Percentiles rank a stretch among this genome's conserved stretches.
These are phyloP conservation scores for Campoplex nolae DNA, from an alignment of 2,888 invertebrate genomes.

Conservation along the genomic window DNA sequence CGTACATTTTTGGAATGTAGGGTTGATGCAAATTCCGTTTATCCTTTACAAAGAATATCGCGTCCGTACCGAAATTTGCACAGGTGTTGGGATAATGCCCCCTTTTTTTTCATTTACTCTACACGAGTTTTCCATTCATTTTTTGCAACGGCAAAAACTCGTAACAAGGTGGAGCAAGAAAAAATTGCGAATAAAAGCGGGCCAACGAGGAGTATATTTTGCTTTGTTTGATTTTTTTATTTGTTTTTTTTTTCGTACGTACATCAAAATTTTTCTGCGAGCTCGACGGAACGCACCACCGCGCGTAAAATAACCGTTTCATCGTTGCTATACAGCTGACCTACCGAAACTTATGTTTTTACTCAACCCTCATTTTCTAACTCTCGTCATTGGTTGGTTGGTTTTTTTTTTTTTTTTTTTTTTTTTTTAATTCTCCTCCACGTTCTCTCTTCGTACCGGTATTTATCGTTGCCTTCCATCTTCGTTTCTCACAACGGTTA, in stretches of 20 bases:
- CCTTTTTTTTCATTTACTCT: slow-evolving; percentile 10
- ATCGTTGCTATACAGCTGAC: slow-evolving; percentile 34
- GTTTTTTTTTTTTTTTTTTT: slow-evolving; percentile 31
- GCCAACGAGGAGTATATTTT: slow-evolving; percentile 35
- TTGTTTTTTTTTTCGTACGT: slow-evolving; percentile 72
- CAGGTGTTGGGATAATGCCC: not conserved
- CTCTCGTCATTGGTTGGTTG: slow-evolving; percentile 12
- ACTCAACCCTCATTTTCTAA: slow-evolving; percentile 47
- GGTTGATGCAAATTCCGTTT: slow-evolving; percentile 7
- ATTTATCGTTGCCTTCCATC: slow-evolving; percentile 51
- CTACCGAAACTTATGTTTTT: slow-evolving; percentile 59
- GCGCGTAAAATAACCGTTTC: slow-evolving; percentile 77
- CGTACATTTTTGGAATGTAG: not conserved
- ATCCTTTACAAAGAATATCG: not conserved
- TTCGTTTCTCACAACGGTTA: slow-evolving; percentile 54
- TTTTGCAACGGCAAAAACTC: slow-evolving; percentile 23
- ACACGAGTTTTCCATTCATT: slow-evolving; percentile 10
- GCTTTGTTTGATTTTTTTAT: slow-evolving; percentile 67
- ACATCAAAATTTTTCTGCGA: slow-evolving; percentile 72
- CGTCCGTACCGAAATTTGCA: not conserved
- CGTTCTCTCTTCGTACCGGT: slow-evolving; percentile 41
- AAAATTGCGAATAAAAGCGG: slow-evolving; percentile 9
- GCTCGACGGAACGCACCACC: slow-evolving; percentile 71
- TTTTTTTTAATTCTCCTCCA: slow-evolving; percentile 31
- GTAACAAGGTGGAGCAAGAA: slow-evolving; percentile 17